These are phyloP conservation scores for Drosophila yakuba DNA, from an alignment of 1,140 invertebrate genomes.

Conservation along the genomic window DNA sequence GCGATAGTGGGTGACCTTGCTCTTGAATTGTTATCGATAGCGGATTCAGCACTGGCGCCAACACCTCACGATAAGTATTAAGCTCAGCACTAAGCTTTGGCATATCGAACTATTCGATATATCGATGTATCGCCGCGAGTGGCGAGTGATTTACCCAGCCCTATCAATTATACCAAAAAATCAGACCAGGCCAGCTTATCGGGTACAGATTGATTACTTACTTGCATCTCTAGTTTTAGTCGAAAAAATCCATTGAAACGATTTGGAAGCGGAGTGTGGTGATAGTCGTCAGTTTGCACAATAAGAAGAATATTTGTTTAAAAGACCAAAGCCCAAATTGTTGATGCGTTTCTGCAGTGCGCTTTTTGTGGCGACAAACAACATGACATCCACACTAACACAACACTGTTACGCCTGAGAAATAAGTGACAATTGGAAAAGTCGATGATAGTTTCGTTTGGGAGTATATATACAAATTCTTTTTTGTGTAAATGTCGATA, in stretches of 20 bases:
- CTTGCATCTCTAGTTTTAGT: constrained; percentile 18
- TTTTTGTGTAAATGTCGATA: constrained; percentile 9
- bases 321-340: neutral
- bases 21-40: neutral
- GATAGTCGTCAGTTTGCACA: constrained; percentile 3
- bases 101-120: too few species aligned
- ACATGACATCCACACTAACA: neutral
- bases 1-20: neutral
- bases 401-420: neutral
- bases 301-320: constrained; percentile 8
- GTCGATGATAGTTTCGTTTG: constrained; percentile 3
- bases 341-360: neutral
- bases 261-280: constrained; percentile 8
- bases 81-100: neutral
- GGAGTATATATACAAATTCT: constrained; percentile 10
- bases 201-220: constrained; percentile 3
- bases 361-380: neutral
- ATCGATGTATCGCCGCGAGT: neutral
- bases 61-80: neutral
- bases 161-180: constrained; percentile 7
- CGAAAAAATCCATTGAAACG: constrained; percentile 13
- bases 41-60: neutral
- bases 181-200: constrained; percentile 3
- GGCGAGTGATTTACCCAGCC: neutral
- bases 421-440: constrained; percentile 2